Evolutionary conservation across 2,113 vertebrate genomes (phyloP).

Genomic region (Corvus hawaiiensis): DNA sequence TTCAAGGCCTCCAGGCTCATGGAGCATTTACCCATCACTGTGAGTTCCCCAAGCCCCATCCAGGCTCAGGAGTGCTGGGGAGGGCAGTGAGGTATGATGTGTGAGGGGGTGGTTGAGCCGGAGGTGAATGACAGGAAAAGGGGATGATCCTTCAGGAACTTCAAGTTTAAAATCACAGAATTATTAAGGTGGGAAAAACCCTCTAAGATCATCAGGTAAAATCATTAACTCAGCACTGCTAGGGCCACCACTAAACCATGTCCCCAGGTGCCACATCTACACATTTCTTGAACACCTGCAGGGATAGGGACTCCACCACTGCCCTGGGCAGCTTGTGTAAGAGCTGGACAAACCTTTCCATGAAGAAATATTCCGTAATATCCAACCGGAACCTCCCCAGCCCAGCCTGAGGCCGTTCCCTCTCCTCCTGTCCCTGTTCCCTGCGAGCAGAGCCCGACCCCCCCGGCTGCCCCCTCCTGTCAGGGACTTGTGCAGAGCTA

Average conservation of each 20-base stretch:
- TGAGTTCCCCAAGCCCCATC: neutral
- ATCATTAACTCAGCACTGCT: neutral
- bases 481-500: neutral
- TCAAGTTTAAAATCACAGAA: neutral
- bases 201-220: neutral
- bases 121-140: neutral
- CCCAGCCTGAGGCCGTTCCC: neutral
- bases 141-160: neutral
- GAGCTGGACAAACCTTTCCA: neutral
- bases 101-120: neutral
- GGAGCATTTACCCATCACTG: neutral
- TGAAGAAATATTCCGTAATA: neutral
- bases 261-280: neutral
- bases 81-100: neutral
- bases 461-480: neutral
- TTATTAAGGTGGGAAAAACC: neutral
- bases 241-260: neutral
- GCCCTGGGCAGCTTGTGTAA: neutral
- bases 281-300: neutral
- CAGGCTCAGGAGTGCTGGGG: neutral
- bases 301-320: neutral
- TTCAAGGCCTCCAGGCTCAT: neutral
- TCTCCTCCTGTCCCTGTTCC: neutral
- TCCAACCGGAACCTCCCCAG: rapidly evolving
- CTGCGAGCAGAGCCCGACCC: neutral